Evolutionary conservation across 2,888 invertebrate genomes (phyloP), one percentile per base, ranked within the genome.

Genomic region (Coleophora deauratella): DNA sequence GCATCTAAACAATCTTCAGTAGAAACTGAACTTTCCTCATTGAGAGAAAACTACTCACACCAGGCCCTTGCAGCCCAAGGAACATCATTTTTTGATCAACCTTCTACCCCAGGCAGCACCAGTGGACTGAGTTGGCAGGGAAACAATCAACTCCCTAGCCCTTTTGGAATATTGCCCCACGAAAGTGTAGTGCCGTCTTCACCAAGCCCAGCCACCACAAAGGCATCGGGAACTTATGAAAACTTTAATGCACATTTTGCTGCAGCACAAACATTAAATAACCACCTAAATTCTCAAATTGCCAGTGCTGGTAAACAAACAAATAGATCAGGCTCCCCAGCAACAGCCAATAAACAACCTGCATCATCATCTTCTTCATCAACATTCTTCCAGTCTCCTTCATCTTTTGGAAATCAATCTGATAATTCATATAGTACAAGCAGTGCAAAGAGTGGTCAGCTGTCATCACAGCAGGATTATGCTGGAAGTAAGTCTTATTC

Each of bases 101-200:
- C 88, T 35, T 75, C 88, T 28, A 78, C 88, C 10, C 84, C 88
- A 42, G 82, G 81, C 41, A 66, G 82, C 50, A 68, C 86, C 49
- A 56, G 78, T 43, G 81, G 84, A 47, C 74, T 91, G 46, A 89
- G 89, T 57, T 94, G 94, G 93, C 93, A 93, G 72, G 91, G 92
- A 57, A 91, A 89, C 56, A 89, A 84, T 57, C 89, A 90, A 64
- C 74, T 90, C 28, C 89, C 90, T 31, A 92, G 92, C 60, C 92
- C 93, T 1, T 93, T 93, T 71, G 93, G 93, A 45, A 91, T 93
- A 57, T 73, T 93, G 60, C 93, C 93, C 12, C 93, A 93, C 69
- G 93, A 93, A 74, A 92, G 91, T 81, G 91, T 92, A 51, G 91
- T 91, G 50, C 87, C 90, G 12, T 88, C 88, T 35, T 88, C 90